phyloP scores from a whole-genome alignment of 2,113 vertebrate genomes.

The Sylvia atricapilla region DNA sequence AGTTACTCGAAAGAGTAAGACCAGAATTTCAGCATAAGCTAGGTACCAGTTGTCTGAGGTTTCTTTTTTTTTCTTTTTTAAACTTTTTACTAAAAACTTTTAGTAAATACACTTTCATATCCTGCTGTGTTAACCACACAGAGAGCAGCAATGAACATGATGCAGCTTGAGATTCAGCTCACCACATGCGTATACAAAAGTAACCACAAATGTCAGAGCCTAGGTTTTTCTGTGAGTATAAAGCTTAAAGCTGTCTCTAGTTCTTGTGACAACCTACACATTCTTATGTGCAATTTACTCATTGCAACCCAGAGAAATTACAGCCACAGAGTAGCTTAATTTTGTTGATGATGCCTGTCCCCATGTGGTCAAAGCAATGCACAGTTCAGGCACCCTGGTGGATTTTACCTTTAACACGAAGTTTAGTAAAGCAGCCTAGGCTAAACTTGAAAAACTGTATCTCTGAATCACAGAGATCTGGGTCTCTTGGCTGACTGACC shows the following conservation, averaged over 20 bases:
- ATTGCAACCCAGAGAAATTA: not conserved
- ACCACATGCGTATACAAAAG: not conserved
- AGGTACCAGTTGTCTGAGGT: not conserved
- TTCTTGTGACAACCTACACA: not conserved
- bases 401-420: not conserved
- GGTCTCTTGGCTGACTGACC: not conserved
- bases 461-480: not conserved
- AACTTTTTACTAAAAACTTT: not conserved
- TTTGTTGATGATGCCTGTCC: not conserved
- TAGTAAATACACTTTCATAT: not conserved
- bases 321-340: not conserved
- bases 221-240: not conserved
- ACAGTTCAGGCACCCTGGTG: not conserved
- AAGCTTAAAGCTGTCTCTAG: not conserved
- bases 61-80: not conserved
- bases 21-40: not conserved
- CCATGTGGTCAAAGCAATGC: not conserved
- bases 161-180: not conserved
- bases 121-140: not conserved
- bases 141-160: not conserved
- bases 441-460: not conserved
- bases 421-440: not conserved
- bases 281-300: not conserved
- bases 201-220: not conserved
- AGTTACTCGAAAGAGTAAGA: not conserved